Percentiles rank a stretch among this genome's conserved stretches.
Evolutionary conservation across 2,888 invertebrate species (phyloP).

Genomic region (Gisinianus flammeolus): DNA sequence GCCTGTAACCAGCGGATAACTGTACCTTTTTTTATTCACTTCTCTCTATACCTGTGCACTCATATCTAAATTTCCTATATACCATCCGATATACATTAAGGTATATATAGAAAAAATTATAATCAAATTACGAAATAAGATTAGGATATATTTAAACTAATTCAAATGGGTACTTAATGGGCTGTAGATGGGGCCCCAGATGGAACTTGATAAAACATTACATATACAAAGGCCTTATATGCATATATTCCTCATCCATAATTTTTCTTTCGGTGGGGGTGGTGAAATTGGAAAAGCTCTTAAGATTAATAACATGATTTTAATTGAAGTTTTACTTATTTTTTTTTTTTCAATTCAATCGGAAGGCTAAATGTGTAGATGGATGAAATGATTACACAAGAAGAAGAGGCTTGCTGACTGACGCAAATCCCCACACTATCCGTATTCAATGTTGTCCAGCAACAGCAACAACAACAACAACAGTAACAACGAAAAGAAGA

Average conservation of each 20-base stretch:
- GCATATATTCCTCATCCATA: not conserved
- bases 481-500: constrained; percentile 29
- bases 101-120: not conserved
- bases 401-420: not conserved
- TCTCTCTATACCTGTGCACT: no score
- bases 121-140: not conserved
- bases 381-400: not conserved
- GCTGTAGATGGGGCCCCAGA: not conserved
- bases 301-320: constrained; percentile 9
- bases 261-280: not conserved
- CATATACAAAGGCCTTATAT: no score
- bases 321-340: constrained; percentile 1
- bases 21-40: not conserved
- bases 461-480: no score
- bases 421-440: no score
- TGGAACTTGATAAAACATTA: no score
- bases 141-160: not conserved
- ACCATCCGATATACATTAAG: no score
- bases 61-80: not conserved
- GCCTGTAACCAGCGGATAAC: not conserved
- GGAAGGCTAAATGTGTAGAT: not conserved
- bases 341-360: not conserved
- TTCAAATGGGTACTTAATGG: not conserved
- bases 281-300: not conserved
- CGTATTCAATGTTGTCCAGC: no score